Evolutionary conservation across 1,140 invertebrate genomes (phyloP).

Genomic region (Wiebesia pumilae): DNA sequence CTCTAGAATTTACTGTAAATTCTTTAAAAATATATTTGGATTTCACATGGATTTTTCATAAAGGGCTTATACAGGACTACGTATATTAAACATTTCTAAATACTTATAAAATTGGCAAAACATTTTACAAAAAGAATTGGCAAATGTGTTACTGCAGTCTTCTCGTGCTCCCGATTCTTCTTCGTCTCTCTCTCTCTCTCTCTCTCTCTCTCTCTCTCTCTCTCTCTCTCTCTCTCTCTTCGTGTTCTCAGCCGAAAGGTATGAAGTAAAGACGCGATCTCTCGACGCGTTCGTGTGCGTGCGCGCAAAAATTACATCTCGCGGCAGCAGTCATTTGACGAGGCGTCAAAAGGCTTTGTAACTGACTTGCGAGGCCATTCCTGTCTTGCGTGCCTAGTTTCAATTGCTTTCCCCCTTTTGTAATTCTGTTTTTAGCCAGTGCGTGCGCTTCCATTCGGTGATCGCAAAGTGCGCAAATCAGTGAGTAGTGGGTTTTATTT

Average conservation of each 20-base stretch:
- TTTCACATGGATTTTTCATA: too few relatives aligned
- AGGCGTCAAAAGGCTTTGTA: not conserved
- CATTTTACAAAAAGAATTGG: too few relatives aligned
- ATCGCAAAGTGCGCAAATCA: not conserved
- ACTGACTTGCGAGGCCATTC: not conserved
- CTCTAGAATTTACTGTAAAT: too few relatives aligned
- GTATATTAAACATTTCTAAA: too few relatives aligned
- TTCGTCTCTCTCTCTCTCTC: not conserved
- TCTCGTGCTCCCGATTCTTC: not conserved
- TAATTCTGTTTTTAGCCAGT: constrained; percentile 15
- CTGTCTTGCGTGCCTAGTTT: not conserved
- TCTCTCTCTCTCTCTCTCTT: not conserved
- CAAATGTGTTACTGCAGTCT: not conserved
- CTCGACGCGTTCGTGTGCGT: not conserved
- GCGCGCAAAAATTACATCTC: constrained; percentile 14
- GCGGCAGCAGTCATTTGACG: not conserved
- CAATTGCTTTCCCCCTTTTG: not conserved
- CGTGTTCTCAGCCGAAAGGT: not conserved
- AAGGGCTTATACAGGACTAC: too few relatives aligned
- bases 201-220: not conserved
- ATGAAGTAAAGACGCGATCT: not conserved
- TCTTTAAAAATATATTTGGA: too few relatives aligned
- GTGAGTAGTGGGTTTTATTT: not conserved
- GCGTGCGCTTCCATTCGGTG: not conserved
- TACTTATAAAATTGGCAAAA: too few relatives aligned